These are phyloP conservation scores for Alcis repandata DNA, from an alignment of 2,888 invertebrate species.

Conservation along the genomic window DNA sequence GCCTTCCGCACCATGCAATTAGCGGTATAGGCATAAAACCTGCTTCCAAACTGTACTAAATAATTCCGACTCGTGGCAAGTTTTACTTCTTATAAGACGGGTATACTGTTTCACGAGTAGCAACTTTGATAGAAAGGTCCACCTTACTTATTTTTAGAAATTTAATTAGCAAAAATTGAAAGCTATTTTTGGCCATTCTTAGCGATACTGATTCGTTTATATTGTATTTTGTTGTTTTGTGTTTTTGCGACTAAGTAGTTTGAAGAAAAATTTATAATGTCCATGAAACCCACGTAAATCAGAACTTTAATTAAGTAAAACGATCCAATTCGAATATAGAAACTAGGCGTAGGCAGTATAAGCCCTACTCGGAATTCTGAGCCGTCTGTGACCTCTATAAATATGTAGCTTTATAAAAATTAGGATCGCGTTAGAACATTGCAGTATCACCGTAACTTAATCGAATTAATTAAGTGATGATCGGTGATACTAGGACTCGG, in stretches of 20 bases:
- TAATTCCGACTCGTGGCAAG: constrained; percentile 14
- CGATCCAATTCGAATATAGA: too few relatives aligned
- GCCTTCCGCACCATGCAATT: constrained; percentile 19
- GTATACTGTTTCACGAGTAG: neutral
- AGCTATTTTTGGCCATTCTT: too few relatives aligned
- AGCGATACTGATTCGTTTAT: too few relatives aligned
- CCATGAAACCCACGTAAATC: too few relatives aligned
- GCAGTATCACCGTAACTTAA: neutral
- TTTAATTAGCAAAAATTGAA: neutral
- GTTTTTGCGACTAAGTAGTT: too few relatives aligned
- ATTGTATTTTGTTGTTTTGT: too few relatives aligned
- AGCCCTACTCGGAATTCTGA: too few relatives aligned
- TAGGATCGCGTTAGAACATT: neutral
- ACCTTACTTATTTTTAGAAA: neutral
- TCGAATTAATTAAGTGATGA: neutral
- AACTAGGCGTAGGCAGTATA: too few relatives aligned
- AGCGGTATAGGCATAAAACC: constrained; percentile 17
- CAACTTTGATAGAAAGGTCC: too few relatives aligned
- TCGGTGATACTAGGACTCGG: neutral
- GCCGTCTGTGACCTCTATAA: too few relatives aligned
- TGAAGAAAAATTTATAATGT: too few relatives aligned
- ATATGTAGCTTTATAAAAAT: neutral
- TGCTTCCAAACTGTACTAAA: constrained; percentile 16
- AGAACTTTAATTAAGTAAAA: too few relatives aligned
- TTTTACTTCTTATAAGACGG: constrained; percentile 8